These are phyloP conservation scores for Spinus pinus DNA, from an alignment of 2,797 vertebrate species.

Conservation along the genomic window DNA sequence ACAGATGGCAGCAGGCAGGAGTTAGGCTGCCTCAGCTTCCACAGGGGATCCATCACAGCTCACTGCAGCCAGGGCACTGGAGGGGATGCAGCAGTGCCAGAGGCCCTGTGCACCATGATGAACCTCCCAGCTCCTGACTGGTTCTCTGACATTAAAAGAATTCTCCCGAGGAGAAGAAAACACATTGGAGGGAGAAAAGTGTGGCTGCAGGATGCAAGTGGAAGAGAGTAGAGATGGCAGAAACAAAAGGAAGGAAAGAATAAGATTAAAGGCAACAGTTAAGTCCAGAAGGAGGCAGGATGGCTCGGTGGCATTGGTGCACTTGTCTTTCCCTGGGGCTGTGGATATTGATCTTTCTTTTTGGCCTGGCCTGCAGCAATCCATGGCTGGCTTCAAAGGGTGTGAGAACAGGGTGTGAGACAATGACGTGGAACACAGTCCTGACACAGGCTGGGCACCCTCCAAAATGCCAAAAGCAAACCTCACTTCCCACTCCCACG, in stretches of 20 bases:
- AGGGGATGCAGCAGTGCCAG: not conserved
- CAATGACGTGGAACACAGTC: rapidly evolving
- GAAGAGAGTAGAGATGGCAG: not conserved
- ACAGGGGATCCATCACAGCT: not conserved
- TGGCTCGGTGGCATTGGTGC: not conserved
- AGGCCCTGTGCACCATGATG: not conserved
- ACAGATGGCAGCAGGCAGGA: not conserved
- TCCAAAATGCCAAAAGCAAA: not conserved
- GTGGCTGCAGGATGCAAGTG: not conserved
- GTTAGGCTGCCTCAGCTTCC: not conserved
- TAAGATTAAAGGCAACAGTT: not conserved
- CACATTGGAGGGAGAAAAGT: not conserved
- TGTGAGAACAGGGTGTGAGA: rapidly evolving
- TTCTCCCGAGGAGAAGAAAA: not conserved
- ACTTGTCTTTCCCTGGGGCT: not conserved
- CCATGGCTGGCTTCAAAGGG: not conserved
- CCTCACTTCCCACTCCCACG: rapidly evolving
- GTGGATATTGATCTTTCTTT: not conserved
- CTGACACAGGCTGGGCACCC: not conserved
- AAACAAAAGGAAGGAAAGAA: conserved; percentile 21
- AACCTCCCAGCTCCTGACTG: not conserved
- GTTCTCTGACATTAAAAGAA: not conserved
- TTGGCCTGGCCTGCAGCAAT: not conserved
- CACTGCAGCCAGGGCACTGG: rapidly evolving
- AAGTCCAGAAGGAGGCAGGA: not conserved